phyloP scores from a whole-genome alignment of 92 coral and sea anemone genomes.

The Micromussa lordhowensis region DNA sequence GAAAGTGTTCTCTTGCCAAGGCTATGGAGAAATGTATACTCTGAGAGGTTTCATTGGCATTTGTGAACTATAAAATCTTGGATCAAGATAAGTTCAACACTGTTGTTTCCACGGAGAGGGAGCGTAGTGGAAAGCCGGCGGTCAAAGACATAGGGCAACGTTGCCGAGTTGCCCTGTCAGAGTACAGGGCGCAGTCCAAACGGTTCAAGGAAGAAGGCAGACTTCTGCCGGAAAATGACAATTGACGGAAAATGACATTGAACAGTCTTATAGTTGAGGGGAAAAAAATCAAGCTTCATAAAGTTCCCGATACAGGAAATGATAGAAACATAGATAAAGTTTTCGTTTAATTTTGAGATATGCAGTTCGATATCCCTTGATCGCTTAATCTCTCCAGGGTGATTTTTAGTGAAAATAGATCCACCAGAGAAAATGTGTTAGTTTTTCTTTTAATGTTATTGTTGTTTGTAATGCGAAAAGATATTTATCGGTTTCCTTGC shows the following conservation, averaged over 20 bases:
- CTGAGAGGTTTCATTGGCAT: no score
- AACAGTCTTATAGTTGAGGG: constrained; percentile 20
- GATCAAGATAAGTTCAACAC: no score
- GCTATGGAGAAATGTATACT: no score
- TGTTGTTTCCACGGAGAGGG: constrained; percentile 31
- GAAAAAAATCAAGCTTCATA: constrained; percentile 23
- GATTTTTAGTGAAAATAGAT: constrained; percentile 21
- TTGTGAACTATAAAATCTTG: no score
- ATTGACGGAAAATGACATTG: constrained; percentile 10
- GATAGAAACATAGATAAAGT: no score
- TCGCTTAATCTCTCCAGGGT: constrained; percentile 25
- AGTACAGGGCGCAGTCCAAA: constrained; percentile 20
- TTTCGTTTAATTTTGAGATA: no score
- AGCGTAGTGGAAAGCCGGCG: constrained; percentile 19
- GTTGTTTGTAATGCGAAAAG: constrained; percentile 24
- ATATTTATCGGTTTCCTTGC: no score
- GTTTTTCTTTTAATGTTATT: constrained; percentile 32
- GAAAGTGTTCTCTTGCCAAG: no score
- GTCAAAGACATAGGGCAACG: constrained; percentile 24
- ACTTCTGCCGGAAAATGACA: no score
- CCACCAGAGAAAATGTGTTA: constrained; percentile 24
- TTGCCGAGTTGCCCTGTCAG: constrained; percentile 29
- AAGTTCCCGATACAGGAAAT: constrained; percentile 15
- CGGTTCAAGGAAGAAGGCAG: no score
- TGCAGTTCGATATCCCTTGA: constrained; percentile 24